Percentiles rank a stretch among this genome's conserved stretches.
phyloP scores from a whole-genome alignment of 2,888 invertebrate genomes.

The Choristoneura rosaceana region DNA sequence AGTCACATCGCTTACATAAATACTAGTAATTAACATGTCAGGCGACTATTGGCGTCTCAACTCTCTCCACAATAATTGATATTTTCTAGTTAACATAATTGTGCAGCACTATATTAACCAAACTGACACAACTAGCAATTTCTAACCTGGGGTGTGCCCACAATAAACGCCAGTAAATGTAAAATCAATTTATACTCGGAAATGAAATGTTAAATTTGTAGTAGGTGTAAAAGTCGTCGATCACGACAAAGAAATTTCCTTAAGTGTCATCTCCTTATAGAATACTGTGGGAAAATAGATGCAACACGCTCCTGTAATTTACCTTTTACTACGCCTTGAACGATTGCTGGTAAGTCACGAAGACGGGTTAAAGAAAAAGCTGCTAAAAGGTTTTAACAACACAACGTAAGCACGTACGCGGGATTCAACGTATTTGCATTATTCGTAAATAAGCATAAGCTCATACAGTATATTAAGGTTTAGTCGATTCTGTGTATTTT shows the following conservation, averaged over 20 bases:
- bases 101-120: conserved; percentile 9
- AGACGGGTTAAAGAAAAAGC: conserved; percentile 32
- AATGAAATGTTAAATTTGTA: conserved; percentile 9
- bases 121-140: conserved; percentile 21
- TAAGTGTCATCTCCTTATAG: conserved; percentile 43
- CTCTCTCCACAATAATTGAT: conserved; percentile 35
- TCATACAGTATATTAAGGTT: background rate
- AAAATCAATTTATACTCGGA: conserved; percentile 17
- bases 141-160: conserved; percentile 9
- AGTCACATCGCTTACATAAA: conserved; percentile 32
- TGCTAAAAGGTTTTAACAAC: conserved; percentile 17
- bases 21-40: conserved; percentile 38
- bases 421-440: background rate
- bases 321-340: conserved; percentile 49
- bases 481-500: conserved; percentile 12
- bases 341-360: conserved; percentile 48
- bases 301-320: conserved; percentile 53
- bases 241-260: conserved; percentile 45
- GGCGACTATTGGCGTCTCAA: conserved; percentile 7
- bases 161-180: conserved; percentile 3
- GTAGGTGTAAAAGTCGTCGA: conserved; percentile 27
- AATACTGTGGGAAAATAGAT: conserved; percentile 47
- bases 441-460: background rate
- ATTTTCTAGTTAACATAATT: conserved; percentile 36
- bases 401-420: background rate